These are phyloP conservation scores for Alosa alosa DNA, from an alignment of 2,113 vertebrate species.

Conservation along the genomic window DNA sequence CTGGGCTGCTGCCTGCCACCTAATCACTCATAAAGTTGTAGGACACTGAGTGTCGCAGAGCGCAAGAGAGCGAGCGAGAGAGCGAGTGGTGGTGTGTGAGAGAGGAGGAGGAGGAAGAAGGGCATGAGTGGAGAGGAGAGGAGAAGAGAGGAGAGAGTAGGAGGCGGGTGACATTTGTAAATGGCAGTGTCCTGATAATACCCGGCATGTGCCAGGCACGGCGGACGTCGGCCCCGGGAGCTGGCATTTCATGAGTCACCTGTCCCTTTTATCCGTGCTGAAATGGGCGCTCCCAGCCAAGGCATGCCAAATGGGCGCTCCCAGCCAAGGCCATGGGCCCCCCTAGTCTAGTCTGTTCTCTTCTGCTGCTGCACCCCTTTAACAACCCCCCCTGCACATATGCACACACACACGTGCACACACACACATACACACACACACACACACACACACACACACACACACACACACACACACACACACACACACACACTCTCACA, in stretches of 20 bases:
- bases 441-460: background rate
- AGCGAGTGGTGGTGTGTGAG: background rate
- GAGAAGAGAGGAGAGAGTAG: slow-evolving; percentile 3
- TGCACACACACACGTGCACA: background rate
- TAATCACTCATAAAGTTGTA: slow-evolving; percentile 54
- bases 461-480: background rate
- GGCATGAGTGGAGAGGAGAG: slow-evolving; percentile 36
- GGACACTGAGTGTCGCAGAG: slow-evolving; percentile 38
- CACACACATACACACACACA: background rate
- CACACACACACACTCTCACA: background rate
- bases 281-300: background rate
- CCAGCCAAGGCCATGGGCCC: background rate
- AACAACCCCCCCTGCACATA: background rate
- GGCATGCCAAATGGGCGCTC: background rate
- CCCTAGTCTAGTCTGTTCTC: background rate
- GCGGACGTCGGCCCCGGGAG: slow-evolving; percentile 51
- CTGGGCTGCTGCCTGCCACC: slow-evolving; percentile 31
- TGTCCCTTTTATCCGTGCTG: slow-evolving; percentile 44
- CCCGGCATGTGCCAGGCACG: slow-evolving; percentile 53
- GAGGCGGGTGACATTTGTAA: slow-evolving; percentile 69
- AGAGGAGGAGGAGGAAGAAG: background rate
- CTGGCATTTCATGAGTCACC: slow-evolving; percentile 68
- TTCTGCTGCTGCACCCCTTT: no score
- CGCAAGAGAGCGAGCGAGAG: background rate
- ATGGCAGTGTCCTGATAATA: slow-evolving; percentile 65